phyloP scores from a whole-genome alignment of 2,888 invertebrate genomes.

The Habrosyne pyritoides region DNA sequence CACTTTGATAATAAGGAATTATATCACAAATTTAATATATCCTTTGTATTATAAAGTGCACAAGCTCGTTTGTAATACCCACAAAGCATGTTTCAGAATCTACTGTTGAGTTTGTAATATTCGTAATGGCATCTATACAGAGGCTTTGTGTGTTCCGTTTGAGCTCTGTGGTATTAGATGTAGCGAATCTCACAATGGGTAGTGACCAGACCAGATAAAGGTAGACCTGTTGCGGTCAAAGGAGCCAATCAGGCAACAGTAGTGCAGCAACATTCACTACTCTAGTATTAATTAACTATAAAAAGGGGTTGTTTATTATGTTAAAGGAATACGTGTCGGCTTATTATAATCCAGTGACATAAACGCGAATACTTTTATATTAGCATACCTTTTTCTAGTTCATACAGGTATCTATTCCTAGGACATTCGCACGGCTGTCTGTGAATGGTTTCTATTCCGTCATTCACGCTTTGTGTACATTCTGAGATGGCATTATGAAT shows the following conservation, averaged over 20 bases:
- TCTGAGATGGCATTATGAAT: background rate
- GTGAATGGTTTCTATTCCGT: background rate
- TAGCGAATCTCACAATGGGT: background rate
- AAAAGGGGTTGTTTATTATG: too few relatives aligned
- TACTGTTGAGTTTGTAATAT: background rate
- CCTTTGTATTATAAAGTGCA: constrained; percentile 25
- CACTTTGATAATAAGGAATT: constrained; percentile 10
- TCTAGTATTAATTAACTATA: too few relatives aligned
- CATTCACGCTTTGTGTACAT: background rate
- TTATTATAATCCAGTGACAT: background rate
- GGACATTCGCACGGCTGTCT: background rate
- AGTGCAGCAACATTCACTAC: too few relatives aligned
- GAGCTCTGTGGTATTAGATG: too few relatives aligned
- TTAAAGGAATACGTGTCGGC: background rate
- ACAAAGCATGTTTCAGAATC: constrained; percentile 16
- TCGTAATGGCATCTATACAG: background rate
- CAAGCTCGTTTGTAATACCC: constrained; percentile 18
- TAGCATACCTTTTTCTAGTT: background rate
- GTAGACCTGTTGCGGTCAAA: background rate
- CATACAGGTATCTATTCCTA: background rate
- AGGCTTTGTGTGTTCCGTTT: background rate
- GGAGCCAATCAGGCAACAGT: background rate
- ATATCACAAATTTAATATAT: constrained; percentile 31
- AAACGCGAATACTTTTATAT: background rate
- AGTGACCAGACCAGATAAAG: background rate